A percentile compares a stretch with the other conserved stretches of the same genome.
These are phyloP conservation scores for Cossypha heuglini DNA, from an alignment of 2,797 vertebrate species.

Conservation along the genomic window DNA sequence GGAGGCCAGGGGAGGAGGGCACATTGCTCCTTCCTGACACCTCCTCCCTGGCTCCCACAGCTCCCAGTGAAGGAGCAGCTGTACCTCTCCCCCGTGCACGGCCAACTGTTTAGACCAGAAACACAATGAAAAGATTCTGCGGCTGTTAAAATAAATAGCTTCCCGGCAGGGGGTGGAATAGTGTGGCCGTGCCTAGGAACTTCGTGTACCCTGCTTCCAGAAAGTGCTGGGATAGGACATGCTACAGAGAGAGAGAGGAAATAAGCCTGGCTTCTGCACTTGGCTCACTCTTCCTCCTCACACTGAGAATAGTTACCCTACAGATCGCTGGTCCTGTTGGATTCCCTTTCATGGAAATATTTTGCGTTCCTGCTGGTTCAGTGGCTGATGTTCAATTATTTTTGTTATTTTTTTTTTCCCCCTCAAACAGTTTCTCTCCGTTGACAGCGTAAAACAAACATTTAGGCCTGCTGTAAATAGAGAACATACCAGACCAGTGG, in stretches of 20 bases:
- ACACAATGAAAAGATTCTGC: conserved; percentile 16
- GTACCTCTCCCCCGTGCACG: background rate
- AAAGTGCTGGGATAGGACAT: conserved; percentile 7
- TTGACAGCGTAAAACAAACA: conserved; percentile 43
- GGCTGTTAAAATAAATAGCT: conserved; percentile 56
- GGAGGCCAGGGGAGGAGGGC: background rate
- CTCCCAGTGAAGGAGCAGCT: background rate
- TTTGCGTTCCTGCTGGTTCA: conserved; percentile 41
- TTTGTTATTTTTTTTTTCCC: background rate
- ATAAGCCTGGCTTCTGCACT: conserved; percentile 45
- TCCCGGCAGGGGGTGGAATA: conserved; percentile 34
- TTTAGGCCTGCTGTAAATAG: background rate
- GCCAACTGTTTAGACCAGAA: conserved; percentile 20
- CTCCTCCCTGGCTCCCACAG: background rate
- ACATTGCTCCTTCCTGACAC: conserved; percentile 24
- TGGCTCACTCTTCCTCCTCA: conserved; percentile 39
- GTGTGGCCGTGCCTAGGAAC: background rate
- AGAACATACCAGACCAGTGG: conserved; percentile 7
- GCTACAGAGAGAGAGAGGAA: conserved; percentile 9
- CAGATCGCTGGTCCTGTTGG: background rate
- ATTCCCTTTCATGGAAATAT: conserved; percentile 58
- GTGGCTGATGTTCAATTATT: conserved; percentile 32
- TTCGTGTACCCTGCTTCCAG: conserved; percentile 31
- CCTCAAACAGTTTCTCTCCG: background rate
- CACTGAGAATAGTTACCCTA: conserved; percentile 47